Conservation (phyloP, 1,140 invertebrate species). For the Macrobrachium nipponense region DNA sequence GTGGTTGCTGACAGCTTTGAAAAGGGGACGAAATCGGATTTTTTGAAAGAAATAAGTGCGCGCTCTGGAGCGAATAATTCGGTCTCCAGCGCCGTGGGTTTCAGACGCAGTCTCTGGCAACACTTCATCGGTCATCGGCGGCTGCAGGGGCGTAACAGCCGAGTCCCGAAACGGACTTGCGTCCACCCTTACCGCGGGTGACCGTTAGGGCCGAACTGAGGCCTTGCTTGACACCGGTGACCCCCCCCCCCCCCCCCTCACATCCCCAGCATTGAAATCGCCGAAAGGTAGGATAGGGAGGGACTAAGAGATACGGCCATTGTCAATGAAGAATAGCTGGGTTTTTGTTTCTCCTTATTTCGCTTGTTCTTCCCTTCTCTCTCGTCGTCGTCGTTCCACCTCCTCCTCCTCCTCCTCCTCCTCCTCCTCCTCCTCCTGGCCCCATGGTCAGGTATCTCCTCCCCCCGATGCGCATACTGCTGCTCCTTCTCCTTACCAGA, state of each 20-base stretch:
- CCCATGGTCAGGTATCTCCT: neutral
- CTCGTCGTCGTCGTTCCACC: neutral
- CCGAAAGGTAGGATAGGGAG: slow-evolving; percentile 12
- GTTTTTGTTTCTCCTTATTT: slow-evolving; percentile 13
- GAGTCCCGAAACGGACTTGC: neutral
- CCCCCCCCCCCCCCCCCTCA: neutral
- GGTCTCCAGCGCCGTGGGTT: neutral
- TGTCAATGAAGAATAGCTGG: slow-evolving; percentile 10
- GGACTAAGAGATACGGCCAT: slow-evolving; percentile 17
- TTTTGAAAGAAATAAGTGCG: neutral
- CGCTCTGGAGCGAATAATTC: neutral
- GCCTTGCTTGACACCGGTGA: slow-evolving; percentile 5
- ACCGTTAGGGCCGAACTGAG: neutral
- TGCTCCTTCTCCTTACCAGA: too few species aligned
- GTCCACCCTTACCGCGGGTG: neutral
- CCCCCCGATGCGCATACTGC: neutral
- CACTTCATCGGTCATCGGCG: slow-evolving; percentile 24
- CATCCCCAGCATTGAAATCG: slow-evolving; percentile 12
- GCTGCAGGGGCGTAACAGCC: neutral
- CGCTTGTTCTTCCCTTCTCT: neutral
- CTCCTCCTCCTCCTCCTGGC: neutral
- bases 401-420: neutral
- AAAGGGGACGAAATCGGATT: too few species aligned
- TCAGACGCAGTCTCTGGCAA: slow-evolving; percentile 8
- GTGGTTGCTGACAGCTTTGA: too few species aligned